Conservation (phyloP, 2,797 vertebrate genomes). For the Propithecus perrieri region DNA sequence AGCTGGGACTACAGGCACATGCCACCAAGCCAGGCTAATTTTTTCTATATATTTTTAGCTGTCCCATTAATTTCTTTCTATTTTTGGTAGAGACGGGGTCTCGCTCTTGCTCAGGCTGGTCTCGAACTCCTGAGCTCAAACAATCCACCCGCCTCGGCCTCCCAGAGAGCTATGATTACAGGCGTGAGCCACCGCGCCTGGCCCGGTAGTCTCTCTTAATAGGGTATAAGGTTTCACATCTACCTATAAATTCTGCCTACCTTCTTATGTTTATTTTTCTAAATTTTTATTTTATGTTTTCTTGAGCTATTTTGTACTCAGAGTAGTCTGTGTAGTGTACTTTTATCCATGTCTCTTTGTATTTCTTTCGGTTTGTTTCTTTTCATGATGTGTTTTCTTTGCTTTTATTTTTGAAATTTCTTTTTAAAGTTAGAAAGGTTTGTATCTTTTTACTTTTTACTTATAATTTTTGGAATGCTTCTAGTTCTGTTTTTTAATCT, state of each 20-base stretch:
- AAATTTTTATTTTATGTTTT: not conserved
- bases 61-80: too few relatives aligned
- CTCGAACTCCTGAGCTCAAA: too few relatives aligned
- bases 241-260: not conserved
- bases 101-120: too few relatives aligned
- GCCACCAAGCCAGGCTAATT: too few relatives aligned
- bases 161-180: too few relatives aligned
- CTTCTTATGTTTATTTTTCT: not conserved
- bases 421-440: not conserved
- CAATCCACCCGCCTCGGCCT: too few relatives aligned
- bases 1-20: too few relatives aligned
- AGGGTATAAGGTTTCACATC: not conserved
- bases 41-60: too few relatives aligned
- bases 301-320: not conserved
- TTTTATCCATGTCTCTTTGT: not conserved
- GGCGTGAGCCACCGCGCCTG: too few relatives aligned
- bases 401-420: not conserved
- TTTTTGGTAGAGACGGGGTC: too few relatives aligned
- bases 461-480: not conserved
- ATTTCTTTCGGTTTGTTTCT: not conserved
- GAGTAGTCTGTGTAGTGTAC: not conserved
- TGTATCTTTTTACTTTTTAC: not conserved
- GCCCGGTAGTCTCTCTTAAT: not conserved
- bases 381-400: not conserved
- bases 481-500: not conserved